Conservation (phyloP, 2,888 invertebrate genomes). For the Apodemia duryi region DNA sequence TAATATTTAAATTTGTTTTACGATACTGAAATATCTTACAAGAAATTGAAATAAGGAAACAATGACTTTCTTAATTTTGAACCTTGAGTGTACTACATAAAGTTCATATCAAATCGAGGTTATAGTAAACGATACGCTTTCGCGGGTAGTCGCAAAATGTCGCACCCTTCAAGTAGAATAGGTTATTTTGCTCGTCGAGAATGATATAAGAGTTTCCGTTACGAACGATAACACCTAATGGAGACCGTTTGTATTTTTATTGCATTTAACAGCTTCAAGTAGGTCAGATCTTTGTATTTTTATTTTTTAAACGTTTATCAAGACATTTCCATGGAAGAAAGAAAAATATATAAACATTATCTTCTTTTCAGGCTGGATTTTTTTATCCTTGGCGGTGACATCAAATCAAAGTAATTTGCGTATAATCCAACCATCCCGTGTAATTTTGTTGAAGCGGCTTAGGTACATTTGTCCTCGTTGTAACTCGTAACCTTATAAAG, state of each 20-base stretch:
- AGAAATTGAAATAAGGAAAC: background rate
- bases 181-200: constrained; percentile 68
- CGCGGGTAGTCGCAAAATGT: constrained; percentile 32
- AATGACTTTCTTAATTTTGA: background rate
- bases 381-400: too few species aligned
- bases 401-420: too few species aligned
- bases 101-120: constrained; percentile 2
- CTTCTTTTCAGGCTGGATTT: background rate
- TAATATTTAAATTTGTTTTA: constrained; percentile 19
- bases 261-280: constrained; percentile 28
- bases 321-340: background rate
- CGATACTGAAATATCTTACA: constrained; percentile 5
- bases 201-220: constrained; percentile 70
- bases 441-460: too few species aligned
- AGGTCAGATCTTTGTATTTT: constrained; percentile 6
- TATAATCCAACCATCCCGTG: too few species aligned
- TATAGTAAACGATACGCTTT: background rate
- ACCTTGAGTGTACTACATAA: background rate
- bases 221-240: constrained; percentile 62
- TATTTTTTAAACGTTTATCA: background rate
- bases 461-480: too few species aligned
- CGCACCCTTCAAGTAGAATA: constrained; percentile 60
- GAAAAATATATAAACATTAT: background rate
- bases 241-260: constrained; percentile 40
- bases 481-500: too few species aligned